Base-by-base conservation (phyloP, 2,888 invertebrate genomes). In the Leptura quadrifasciata region DNA sequence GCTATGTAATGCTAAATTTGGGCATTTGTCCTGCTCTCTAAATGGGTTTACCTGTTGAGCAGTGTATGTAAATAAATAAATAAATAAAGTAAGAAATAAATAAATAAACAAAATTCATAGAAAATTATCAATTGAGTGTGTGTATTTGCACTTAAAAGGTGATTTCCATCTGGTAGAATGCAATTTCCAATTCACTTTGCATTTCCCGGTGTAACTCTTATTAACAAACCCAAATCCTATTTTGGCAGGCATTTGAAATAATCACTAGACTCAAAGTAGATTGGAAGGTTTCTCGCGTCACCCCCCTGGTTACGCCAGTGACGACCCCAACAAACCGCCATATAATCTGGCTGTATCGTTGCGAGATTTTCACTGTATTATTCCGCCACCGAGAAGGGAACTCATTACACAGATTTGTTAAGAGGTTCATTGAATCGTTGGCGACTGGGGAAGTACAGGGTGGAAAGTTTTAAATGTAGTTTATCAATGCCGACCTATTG, bases 271-370 rank as follows among this genome's bases (percentile, higher is more conserved):
- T 5, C 47, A 47, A 47, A 47, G 47, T n/a, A 47, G 47, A 47
- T 39, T 12, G 12, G 39, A 31, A 47, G n/a, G 47, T 15, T 47
- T 47, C 47, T 39, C 15, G 1, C 61, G 58, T 6, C 57, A 60
- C 3, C 58, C 57, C 27, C 74, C 20, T 18, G 6, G 21, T 17
- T 17, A 73, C 78, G 79, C 80, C 78, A 76, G 70, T 77, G 76
- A 61, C 24, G 52, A 74, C 84, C 84, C 84, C 82, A 75, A 82
- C 84, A 85, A 86, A 86, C 87, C 87, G 83, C 86, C 86, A 85
- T 84, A 84, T 87, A 87, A 87, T 87, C 87, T 84, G 81, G 86
- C 85, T 85, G 84, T 85, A 86, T 86, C 86, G 86, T 86, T 86
- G 84, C 83, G 84, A 86, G 86, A 87, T 87, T 87, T 86, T 86